A percentile compares a stretch with the other conserved stretches of the same genome.
phyloP scores from a whole-genome alignment of 2,113 vertebrate species.

The Pelodiscus sinensis region DNA sequence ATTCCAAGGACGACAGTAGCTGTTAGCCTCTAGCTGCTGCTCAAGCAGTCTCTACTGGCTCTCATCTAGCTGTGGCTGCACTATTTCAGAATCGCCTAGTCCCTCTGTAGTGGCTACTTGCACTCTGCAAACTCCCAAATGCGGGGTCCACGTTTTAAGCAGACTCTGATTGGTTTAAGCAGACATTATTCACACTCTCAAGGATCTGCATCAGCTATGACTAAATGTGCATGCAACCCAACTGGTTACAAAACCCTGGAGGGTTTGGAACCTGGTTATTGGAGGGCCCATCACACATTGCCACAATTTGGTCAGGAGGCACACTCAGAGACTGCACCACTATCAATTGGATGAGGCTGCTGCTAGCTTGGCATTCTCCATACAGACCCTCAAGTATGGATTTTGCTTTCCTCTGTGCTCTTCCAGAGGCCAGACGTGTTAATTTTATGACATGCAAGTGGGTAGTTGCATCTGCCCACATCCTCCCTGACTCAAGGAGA shows the following conservation, averaged over 20 bases:
- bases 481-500: not conserved
- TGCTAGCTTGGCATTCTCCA: not conserved
- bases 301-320: not conserved
- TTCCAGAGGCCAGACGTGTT: accelerated
- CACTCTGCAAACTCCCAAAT: not conserved
- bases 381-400: not conserved
- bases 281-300: not conserved
- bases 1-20: not conserved
- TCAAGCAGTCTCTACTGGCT: not conserved
- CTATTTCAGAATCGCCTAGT: not conserved
- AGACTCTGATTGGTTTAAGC: not conserved
- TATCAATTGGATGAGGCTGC: accelerated
- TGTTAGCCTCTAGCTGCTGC: not conserved
- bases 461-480: constrained; percentile 29
- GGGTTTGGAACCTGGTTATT: not conserved
- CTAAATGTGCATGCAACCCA: not conserved
- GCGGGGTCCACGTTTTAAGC: not conserved
- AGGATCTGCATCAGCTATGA: not conserved
- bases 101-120: not conserved
- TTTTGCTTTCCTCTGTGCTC: not conserved
- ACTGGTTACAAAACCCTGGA: not conserved
- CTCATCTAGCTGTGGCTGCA: not conserved
- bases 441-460: constrained; percentile 35
- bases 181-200: not conserved
- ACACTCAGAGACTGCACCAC: not conserved